phyloP scores from a whole-genome alignment of 2,113 vertebrate species.

The Miniopterus natalensis region DNA sequence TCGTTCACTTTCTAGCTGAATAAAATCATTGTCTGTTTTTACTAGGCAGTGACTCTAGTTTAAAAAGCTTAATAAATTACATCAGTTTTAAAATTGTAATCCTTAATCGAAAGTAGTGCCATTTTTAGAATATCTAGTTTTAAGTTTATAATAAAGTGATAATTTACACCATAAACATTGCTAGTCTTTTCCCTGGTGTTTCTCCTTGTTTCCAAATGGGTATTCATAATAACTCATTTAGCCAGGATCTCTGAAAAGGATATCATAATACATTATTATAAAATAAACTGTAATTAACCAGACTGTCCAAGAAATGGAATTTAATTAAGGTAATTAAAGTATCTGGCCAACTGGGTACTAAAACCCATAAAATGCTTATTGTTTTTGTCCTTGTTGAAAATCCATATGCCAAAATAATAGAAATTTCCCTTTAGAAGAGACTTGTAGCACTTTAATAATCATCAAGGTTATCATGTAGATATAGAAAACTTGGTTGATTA shows the following conservation, averaged over 20 bases:
- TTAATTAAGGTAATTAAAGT: conserved; percentile 53
- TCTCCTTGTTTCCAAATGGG: background rate
- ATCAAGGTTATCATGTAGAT: background rate
- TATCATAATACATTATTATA: background rate
- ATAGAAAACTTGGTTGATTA: conserved; percentile 28
- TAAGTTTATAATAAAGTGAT: conserved; percentile 41
- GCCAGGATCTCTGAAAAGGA: conserved; percentile 14
- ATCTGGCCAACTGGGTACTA: background rate
- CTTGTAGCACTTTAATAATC: background rate
- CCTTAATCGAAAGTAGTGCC: conserved; percentile 10
- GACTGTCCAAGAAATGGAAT: background rate
- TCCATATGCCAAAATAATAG: background rate
- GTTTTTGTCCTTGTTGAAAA: conserved; percentile 60
- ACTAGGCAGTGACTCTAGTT: background rate
- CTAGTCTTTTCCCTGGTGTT: conserved; percentile 19
- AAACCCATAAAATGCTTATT: background rate
- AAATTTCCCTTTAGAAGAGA: conserved; percentile 35
- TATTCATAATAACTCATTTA: conserved; percentile 10
- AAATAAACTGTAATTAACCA: conserved; percentile 43
- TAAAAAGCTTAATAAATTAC: conserved; percentile 38
- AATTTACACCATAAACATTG: background rate
- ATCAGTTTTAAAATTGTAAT: conserved; percentile 31
- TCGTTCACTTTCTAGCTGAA: background rate
- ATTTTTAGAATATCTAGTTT: conserved; percentile 45
- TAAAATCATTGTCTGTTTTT: conserved; percentile 8